Percentiles rank a stretch among this genome's conserved stretches.
These are phyloP conservation scores for Electrona antarctica DNA, from an alignment of 2,113 vertebrate genomes.

Conservation along the genomic window DNA sequence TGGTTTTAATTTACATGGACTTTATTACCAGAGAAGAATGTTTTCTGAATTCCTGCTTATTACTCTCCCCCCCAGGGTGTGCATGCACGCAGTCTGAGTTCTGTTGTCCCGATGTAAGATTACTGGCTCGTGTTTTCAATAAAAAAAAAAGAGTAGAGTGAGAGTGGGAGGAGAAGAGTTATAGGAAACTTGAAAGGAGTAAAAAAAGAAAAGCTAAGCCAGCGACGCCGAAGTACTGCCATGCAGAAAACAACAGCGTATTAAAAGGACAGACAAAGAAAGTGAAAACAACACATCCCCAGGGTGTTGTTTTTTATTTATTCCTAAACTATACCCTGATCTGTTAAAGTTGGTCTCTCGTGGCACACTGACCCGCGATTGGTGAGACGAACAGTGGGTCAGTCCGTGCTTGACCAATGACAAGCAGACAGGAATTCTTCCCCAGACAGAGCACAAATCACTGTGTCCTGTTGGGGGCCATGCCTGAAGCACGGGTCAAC, in stretches of 20 bases:
- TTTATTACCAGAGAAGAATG: conserved; percentile 73
- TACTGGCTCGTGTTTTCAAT: conserved; percentile 65
- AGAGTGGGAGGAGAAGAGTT: conserved; percentile 7
- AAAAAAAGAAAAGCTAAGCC: neutral
- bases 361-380: conserved; percentile 3
- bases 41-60: conserved; percentile 63
- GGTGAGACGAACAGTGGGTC: conserved; percentile 27
- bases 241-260: neutral
- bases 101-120: conserved; percentile 59
- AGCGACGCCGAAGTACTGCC: neutral
- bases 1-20: conserved; percentile 73
- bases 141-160: conserved; percentile 30
- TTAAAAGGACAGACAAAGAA: conserved; percentile 16
- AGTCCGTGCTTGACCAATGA: conserved; percentile 46
- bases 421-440: conserved; percentile 37
- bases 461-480: conserved; percentile 20
- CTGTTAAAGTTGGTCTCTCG: neutral
- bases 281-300: conserved; percentile 18
- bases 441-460: conserved; percentile 42
- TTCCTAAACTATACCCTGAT: neutral
- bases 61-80: conserved; percentile 35
- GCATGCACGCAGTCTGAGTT: conserved; percentile 42
- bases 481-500: conserved; percentile 46
- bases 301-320: neutral
- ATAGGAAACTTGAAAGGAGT: conserved; percentile 25